Conservation (phyloP, 1,140 invertebrate genomes). For the Polyergus mexicanus region DNA sequence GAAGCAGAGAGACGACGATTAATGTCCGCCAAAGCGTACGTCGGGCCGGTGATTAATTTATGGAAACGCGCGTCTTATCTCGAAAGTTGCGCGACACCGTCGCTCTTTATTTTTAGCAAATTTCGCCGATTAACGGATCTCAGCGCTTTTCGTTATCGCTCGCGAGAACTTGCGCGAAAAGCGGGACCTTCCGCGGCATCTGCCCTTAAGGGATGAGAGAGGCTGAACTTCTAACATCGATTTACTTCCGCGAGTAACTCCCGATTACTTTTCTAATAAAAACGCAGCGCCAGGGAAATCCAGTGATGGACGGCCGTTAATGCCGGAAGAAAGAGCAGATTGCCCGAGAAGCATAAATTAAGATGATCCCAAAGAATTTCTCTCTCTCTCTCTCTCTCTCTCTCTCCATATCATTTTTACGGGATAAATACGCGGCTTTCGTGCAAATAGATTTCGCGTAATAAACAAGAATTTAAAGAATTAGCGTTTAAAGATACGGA, state of each 20-base stretch:
- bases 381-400: background rate
- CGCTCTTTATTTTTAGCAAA: slow-evolving; percentile 61
- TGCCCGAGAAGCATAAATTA: slow-evolving; percentile 50
- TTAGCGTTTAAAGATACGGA: background rate
- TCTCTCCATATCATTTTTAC: background rate
- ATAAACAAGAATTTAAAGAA: background rate
- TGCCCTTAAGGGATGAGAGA: slow-evolving; percentile 5
- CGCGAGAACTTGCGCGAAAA: slow-evolving; percentile 41
- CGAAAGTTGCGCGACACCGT: slow-evolving; percentile 53
- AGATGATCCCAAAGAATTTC: slow-evolving; percentile 14
- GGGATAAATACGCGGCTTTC: slow-evolving; percentile 9
- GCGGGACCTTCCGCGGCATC: slow-evolving; percentile 15
- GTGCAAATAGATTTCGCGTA: background rate
- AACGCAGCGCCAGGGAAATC: slow-evolving; percentile 60
- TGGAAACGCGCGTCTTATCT: slow-evolving; percentile 73
- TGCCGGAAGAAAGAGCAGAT: slow-evolving; percentile 47
- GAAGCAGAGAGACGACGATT: slow-evolving; percentile 52
- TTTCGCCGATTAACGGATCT: slow-evolving; percentile 73
- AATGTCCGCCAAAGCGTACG: slow-evolving; percentile 61
- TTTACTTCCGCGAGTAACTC: slow-evolving; percentile 52
- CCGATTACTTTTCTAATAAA: slow-evolving; percentile 62
- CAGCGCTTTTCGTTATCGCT: slow-evolving; percentile 71
- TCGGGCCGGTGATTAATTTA: slow-evolving; percentile 69
- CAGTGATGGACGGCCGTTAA: slow-evolving; percentile 60
- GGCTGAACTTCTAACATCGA: slow-evolving; percentile 55